Percentiles rank a stretch among this genome's conserved stretches.
Evolutionary conservation across 2,888 invertebrate genomes (phyloP).

Genomic region (Pterobdella sp.): DNA sequence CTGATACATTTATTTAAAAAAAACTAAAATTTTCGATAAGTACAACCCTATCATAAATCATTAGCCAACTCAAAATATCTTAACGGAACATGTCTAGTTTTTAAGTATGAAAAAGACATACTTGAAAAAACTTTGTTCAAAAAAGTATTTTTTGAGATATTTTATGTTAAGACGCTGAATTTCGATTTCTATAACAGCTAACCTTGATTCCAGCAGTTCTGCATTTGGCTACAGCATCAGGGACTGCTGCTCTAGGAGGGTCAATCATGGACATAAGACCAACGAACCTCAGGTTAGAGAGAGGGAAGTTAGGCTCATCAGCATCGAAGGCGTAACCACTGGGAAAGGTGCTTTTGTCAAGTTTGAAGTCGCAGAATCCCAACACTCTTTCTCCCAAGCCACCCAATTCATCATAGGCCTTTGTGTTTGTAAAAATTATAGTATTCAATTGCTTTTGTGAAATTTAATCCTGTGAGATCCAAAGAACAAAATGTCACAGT

Average conservation of each 20-base stretch:
- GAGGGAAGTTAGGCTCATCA: constrained; percentile 68
- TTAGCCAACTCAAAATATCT: too few relatives aligned
- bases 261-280: constrained; percentile 98
- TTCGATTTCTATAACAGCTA: too few relatives aligned
- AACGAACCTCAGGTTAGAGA: constrained; percentile 72
- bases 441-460: not conserved
- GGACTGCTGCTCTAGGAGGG: constrained; percentile 91
- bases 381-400: constrained; percentile 77
- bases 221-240: constrained; percentile 98
- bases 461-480: not conserved
- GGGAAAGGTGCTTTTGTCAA: constrained; percentile 89
- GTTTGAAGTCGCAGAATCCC: constrained; percentile 81
- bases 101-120: too few relatives aligned
- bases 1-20: too few relatives aligned
- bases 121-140: too few relatives aligned
- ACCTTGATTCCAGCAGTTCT: constrained; percentile 88
- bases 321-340: constrained; percentile 82
- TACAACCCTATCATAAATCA: too few relatives aligned
- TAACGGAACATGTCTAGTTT: too few relatives aligned
- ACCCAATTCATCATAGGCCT: constrained; percentile 74
- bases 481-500: not conserved
- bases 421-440: not conserved
- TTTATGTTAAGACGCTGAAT: too few relatives aligned
- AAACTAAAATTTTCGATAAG: too few relatives aligned
- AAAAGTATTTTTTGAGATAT: too few relatives aligned